Evolutionary conservation across 2,888 invertebrate genomes (phyloP), one percentile per base, ranked within the genome.

Genomic region (Drosophila monieri): DNA sequence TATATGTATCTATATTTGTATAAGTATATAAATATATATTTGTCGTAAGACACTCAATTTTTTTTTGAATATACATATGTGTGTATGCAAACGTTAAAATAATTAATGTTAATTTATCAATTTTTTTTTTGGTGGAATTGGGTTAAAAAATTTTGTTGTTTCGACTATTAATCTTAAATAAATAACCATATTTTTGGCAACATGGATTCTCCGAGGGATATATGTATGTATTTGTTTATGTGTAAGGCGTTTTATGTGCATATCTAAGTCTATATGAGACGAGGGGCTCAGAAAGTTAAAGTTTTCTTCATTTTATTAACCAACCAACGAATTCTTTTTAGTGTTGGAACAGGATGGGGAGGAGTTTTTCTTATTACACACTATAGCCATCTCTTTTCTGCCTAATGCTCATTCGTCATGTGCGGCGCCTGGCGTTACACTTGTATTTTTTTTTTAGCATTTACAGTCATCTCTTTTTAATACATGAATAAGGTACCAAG

Each of bases 261-360:
- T 27, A 55, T 46, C 32, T 39, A 55, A 10, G 39, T 25, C 30
- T 41, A 53, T 32, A 47, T 30, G 30, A 68, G 51, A 71, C 56
- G 56, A 48, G 41, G 52, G 54, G 72, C 55, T 72, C 59, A 72
- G 72, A 72, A 72, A 61, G 64, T 70, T 70, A 66, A 73, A 80
- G 72, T 71, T 75, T 39, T 46, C 49, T 32, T 32, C 55, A 58
- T 59, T 66, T 73, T 69, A 54, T 35, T 44, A 51, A 53, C 58
- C 58, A 68, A 48, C 57, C 57, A 67, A 39, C 43, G 14, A 47
- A 49, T 35, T 37, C 27, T 41, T 41, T 12, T 48, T 30, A 23
- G 46, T n/a, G 14, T 52, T 52, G 18, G 6, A 8, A 41, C 12
- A 2, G 12, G 27, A 27, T 35, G 15, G 14, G 54, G 35, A 32